Percentiles rank a stretch among this genome's conserved stretches.
These are phyloP conservation scores for Gymnosoma rotundatum DNA, from an alignment of 2,888 invertebrate species.

Conservation along the genomic window DNA sequence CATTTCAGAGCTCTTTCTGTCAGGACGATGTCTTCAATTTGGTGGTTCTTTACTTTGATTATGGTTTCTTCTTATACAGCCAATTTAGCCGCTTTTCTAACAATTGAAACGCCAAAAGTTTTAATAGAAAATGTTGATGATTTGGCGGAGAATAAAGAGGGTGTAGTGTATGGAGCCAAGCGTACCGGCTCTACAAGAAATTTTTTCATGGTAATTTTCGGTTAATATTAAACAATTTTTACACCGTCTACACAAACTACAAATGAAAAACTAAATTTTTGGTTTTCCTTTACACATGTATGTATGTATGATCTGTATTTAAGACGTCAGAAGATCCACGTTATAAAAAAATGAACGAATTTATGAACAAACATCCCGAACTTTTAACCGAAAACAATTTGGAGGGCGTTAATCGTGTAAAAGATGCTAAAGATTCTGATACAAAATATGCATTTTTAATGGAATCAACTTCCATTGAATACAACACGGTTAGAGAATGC, in stretches of 20 bases:
- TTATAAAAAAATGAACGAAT: conserved; percentile 91
- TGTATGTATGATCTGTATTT: background rate
- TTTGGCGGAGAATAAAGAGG: conserved; percentile 88
- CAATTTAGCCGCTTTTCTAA: conserved; percentile 94
- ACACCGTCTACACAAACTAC: too few species aligned
- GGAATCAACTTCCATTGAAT: conserved; percentile 91
- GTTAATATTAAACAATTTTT: too few species aligned
- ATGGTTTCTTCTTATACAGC: conserved; percentile 92
- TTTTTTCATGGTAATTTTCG: conserved; percentile 90
- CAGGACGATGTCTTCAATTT: conserved; percentile 91
- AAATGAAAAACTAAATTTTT: too few species aligned
- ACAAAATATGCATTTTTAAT: conserved; percentile 88
- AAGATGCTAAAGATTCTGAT: conserved; percentile 68
- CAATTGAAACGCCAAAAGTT: conserved; percentile 88
- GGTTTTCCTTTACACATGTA: too few species aligned
- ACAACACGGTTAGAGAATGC: conserved; percentile 86
- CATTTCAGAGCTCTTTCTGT: conserved; percentile 90
- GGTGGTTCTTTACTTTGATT: conserved; percentile 95
- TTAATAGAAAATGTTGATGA: conserved; percentile 91
- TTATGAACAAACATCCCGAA: conserved; percentile 88
- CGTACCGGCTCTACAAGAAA: conserved; percentile 91
- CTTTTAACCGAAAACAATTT: conserved; percentile 83
- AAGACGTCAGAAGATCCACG: conserved; percentile 88
- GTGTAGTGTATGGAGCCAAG: conserved; percentile 93
- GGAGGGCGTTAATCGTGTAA: conserved; percentile 84